A percentile compares a stretch with the other conserved stretches of the same genome.
Conservation (phyloP, 2,888 invertebrate genomes). For the Xanthorhoe spadicearia region DNA sequence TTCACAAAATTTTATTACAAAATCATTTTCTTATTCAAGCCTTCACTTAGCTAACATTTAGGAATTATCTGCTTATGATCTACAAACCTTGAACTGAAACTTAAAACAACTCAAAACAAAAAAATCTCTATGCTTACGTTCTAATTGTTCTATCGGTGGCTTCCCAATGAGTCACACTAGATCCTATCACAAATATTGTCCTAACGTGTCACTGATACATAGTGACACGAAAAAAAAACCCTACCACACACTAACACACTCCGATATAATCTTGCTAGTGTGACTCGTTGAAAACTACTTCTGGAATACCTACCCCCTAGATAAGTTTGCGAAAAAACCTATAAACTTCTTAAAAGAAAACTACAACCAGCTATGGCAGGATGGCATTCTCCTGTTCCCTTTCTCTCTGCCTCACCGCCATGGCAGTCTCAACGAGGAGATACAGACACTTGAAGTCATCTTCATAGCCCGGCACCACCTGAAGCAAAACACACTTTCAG, state of each 20-base stretch:
- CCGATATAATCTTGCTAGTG: no score
- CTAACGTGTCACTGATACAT: no score
- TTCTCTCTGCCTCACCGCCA: constrained; percentile 73
- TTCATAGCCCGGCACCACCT: constrained; percentile 67
- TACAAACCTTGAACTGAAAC: constrained; percentile 14
- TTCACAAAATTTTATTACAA: constrained; percentile 12
- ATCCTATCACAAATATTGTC: no score
- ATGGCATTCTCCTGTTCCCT: constrained; percentile 54
- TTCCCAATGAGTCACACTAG: no score
- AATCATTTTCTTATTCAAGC: constrained; percentile 18
- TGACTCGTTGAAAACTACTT: no score
- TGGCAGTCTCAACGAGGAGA: constrained; percentile 73
- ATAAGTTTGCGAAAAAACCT: no score
- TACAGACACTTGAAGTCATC: constrained; percentile 75
- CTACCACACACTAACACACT: no score
- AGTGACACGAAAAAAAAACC: no score
- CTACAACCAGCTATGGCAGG: constrained; percentile 9
- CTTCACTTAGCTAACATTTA: constrained; percentile 17
- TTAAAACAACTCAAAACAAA: constrained; percentile 11
- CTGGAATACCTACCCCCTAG: no score
- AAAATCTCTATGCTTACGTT: constrained; percentile 7
- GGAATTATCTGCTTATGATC: constrained; percentile 9
- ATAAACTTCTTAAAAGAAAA: no score
- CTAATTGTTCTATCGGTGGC: constrained; percentile 2
- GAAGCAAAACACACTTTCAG: constrained; percentile 55